Evolutionary conservation across 2,888 invertebrate species (phyloP).

Genomic region (Drosophila lutescens): DNA sequence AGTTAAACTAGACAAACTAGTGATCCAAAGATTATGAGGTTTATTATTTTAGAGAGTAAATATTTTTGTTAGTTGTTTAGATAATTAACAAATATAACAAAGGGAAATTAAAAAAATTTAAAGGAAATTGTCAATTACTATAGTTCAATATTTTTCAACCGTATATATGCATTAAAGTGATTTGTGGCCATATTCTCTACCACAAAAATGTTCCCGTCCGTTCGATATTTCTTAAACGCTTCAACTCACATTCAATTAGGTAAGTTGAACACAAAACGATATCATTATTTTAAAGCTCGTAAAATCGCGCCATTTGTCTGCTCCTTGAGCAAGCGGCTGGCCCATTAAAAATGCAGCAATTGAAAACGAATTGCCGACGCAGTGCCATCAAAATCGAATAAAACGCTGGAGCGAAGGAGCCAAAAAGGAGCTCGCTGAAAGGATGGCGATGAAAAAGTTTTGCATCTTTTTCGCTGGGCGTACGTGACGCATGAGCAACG

Average conservation of each 20-base stretch:
- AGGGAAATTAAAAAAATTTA: too few relatives aligned
- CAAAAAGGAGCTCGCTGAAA: constrained; percentile 58
- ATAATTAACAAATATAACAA: too few relatives aligned
- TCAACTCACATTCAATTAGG: constrained; percentile 10
- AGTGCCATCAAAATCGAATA: constrained; percentile 70
- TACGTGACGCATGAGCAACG: constrained; percentile 51
- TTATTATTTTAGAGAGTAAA: too few relatives aligned
- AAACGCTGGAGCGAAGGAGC: constrained; percentile 46
- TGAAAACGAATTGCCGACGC: constrained; percentile 69
- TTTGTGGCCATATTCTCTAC: too few relatives aligned
- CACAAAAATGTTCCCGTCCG: too few relatives aligned
- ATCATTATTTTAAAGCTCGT: constrained; percentile 17
- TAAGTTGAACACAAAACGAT: background rate
- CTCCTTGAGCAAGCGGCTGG: constrained; percentile 19
- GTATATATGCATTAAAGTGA: too few relatives aligned
- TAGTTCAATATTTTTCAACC: too few relatives aligned
- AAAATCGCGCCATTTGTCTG: constrained; percentile 16
- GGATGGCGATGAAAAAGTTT: constrained; percentile 32
- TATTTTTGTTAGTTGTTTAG: too few relatives aligned
- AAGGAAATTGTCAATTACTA: too few relatives aligned
- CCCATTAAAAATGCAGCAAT: constrained; percentile 77
- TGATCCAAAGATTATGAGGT: too few relatives aligned
- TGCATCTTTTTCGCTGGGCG: constrained; percentile 17
- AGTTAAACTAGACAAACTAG: too few relatives aligned
- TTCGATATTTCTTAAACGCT: background rate